Conservation (phyloP, 2,888 invertebrate species). For the Troilus luridus region DNA sequence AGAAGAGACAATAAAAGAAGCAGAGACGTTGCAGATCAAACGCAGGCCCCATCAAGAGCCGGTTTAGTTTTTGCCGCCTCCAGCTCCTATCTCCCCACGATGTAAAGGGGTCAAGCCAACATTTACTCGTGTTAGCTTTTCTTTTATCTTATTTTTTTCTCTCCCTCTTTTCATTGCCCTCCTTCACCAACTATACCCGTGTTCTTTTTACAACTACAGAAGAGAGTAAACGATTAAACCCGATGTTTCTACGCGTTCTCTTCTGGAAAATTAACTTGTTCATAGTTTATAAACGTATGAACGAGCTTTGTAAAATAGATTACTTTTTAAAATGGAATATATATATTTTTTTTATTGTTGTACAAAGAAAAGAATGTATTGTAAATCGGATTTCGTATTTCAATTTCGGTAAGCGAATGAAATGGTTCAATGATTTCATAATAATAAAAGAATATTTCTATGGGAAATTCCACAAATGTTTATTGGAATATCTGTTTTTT, state of each 20-base stretch:
- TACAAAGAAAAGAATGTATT: too few species aligned
- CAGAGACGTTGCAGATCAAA: background rate
- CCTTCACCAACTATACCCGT: background rate
- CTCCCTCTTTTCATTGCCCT: background rate
- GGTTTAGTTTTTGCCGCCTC: background rate
- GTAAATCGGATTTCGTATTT: too few species aligned
- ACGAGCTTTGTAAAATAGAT: background rate
- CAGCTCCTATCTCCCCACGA: background rate
- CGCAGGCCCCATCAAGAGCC: background rate
- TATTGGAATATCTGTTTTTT: too few species aligned
- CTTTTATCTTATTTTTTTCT: background rate
- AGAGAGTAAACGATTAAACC: background rate
- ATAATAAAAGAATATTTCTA: too few species aligned
- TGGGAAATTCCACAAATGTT: too few species aligned
- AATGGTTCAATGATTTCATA: too few species aligned
- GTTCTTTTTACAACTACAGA: background rate
- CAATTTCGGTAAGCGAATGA: too few species aligned
- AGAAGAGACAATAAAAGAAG: background rate
- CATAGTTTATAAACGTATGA: background rate
- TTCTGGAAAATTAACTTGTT: background rate
- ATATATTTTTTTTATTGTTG: too few species aligned
- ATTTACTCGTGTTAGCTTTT: background rate
- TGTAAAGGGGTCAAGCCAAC: constrained; percentile 2
- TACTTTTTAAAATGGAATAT: background rate
- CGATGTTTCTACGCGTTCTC: background rate